Percentiles rank a stretch among this genome's conserved stretches.
Conservation (phyloP, 2,888 invertebrate genomes). For the Drosophila anceps region DNA sequence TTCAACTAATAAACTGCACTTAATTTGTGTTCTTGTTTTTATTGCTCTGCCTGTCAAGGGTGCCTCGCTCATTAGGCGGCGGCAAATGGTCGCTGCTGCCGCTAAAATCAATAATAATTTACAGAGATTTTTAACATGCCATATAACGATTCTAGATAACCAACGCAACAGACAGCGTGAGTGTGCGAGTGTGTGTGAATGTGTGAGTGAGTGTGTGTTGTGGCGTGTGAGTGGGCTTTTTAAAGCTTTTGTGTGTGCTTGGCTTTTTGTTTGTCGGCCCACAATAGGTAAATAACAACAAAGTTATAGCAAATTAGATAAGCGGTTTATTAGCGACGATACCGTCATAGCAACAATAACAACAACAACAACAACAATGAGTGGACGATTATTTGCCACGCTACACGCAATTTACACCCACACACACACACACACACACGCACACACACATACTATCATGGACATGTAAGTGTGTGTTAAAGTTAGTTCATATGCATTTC, state of each 20-base stretch:
- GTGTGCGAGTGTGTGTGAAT: conserved; percentile 7
- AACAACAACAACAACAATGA: conserved; percentile 6
- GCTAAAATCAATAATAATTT: conserved; percentile 72
- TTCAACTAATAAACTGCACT: conserved; percentile 62
- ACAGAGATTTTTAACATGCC: conserved; percentile 69
- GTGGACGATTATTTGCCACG: conserved; percentile 35
- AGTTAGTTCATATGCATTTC: conserved; percentile 11
- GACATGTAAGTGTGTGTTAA: conserved; percentile 5
- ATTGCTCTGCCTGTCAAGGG: conserved; percentile 24
- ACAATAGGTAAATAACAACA: conserved; percentile 69
- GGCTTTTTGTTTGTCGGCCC: conserved; percentile 60
- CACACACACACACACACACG: conserved; percentile 3
- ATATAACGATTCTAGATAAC: conserved; percentile 66
- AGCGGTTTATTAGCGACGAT: conserved; percentile 71
- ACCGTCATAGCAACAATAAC: conserved; percentile 44
- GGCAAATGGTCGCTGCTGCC: conserved; percentile 28
- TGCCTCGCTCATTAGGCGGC: conserved; percentile 52
- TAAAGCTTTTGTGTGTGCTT: conserved; percentile 60
- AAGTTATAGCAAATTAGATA: conserved; percentile 74
- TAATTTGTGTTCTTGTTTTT: conserved; percentile 22
- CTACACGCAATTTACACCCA: conserved; percentile 37
- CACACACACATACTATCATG: not conserved
- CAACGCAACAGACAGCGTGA: not conserved
- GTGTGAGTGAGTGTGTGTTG: conserved; percentile 21
- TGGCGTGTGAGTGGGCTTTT: conserved; percentile 45